Percentiles rank a stretch among this genome's conserved stretches.
Evolutionary conservation across 2,113 vertebrate species (phyloP).

Genomic region (Siniperca knerii): DNA sequence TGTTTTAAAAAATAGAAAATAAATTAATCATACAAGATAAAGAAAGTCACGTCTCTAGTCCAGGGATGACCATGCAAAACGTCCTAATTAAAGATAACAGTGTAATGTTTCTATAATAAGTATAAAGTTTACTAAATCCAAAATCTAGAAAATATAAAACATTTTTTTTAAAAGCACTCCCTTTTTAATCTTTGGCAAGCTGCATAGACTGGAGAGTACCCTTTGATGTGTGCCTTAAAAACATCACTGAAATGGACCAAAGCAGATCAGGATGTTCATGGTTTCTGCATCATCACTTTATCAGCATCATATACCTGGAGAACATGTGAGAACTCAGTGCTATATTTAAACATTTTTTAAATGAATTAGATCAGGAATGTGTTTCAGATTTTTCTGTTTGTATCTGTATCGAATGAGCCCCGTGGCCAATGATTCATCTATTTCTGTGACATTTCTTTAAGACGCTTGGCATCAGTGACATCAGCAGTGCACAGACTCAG

Average conservation of each 20-base stretch:
- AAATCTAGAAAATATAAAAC: constrained; percentile 15
- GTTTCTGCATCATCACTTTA: constrained; percentile 51
- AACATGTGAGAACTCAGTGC: constrained; percentile 15
- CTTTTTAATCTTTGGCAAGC: constrained; percentile 48
- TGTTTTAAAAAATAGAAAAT: background rate
- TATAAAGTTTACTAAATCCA: background rate
- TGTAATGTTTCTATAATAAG: no score
- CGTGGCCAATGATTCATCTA: constrained; percentile 43
- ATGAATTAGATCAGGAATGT: constrained; percentile 25
- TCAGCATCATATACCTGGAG: constrained; percentile 45
- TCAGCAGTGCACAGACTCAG: constrained; percentile 47
- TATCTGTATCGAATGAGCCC: constrained; percentile 22
- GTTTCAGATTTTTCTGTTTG: constrained; percentile 1
- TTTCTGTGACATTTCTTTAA: constrained; percentile 57
- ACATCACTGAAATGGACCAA: constrained; percentile 58
- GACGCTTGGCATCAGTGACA: constrained; percentile 47
- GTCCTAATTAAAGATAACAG: background rate
- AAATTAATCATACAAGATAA: background rate
- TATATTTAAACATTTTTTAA: constrained; percentile 18
- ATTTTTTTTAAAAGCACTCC: background rate
- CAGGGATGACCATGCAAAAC: background rate
- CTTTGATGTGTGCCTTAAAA: constrained; percentile 57
- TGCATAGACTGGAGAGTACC: constrained; percentile 18
- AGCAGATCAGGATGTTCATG: constrained; percentile 47
- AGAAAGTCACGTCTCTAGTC: background rate